A percentile compares a stretch with the other conserved stretches of the same genome.
These are phyloP conservation scores for Oscheius myriophilus DNA, from an alignment of 2,888 invertebrate genomes.

Conservation along the genomic window DNA sequence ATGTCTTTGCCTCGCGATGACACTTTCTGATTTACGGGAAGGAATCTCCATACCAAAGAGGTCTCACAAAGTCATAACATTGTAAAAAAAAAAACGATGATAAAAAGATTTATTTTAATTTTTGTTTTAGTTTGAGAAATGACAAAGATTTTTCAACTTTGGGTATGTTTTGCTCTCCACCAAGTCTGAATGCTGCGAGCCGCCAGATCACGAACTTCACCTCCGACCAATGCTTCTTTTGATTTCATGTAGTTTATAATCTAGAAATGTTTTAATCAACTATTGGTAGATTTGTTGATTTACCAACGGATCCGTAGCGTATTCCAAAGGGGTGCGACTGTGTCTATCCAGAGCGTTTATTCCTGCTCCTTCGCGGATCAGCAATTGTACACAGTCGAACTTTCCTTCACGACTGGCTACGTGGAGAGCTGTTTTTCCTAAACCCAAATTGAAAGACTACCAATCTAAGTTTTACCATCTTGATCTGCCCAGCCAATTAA, in stretches of 20 bases:
- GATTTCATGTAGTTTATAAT: slow-evolving; percentile 35
- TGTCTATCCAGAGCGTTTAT: slow-evolving; percentile 49
- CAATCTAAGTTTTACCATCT: slow-evolving; percentile 27
- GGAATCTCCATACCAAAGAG: neutral
- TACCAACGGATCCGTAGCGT: slow-evolving; percentile 33
- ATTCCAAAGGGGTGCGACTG: slow-evolving; percentile 53
- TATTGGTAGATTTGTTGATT: neutral
- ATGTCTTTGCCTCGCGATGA: slow-evolving; percentile 19
- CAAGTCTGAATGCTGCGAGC: slow-evolving; percentile 31
- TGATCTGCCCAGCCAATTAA: slow-evolving; percentile 48
- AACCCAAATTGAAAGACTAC: neutral
- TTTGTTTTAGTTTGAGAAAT: neutral
- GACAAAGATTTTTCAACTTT: neutral
- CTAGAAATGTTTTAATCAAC: slow-evolving; percentile 18
- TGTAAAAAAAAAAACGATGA: neutral
- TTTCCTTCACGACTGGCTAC: slow-evolving; percentile 39
- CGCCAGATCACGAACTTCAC: slow-evolving; percentile 27
- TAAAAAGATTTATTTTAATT: neutral
- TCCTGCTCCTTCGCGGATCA: slow-evolving; percentile 47
- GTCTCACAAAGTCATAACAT: neutral
- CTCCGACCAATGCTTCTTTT: slow-evolving; percentile 35
- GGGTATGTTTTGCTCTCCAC: slow-evolving; percentile 24
- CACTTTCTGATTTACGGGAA: slow-evolving; percentile 3
- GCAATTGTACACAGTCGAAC: slow-evolving; percentile 44
- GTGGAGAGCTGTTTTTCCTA: slow-evolving; percentile 55